Evolutionary conservation across 2,113 vertebrate species (phyloP).

Genomic region (Vombatus ursinus): DNA sequence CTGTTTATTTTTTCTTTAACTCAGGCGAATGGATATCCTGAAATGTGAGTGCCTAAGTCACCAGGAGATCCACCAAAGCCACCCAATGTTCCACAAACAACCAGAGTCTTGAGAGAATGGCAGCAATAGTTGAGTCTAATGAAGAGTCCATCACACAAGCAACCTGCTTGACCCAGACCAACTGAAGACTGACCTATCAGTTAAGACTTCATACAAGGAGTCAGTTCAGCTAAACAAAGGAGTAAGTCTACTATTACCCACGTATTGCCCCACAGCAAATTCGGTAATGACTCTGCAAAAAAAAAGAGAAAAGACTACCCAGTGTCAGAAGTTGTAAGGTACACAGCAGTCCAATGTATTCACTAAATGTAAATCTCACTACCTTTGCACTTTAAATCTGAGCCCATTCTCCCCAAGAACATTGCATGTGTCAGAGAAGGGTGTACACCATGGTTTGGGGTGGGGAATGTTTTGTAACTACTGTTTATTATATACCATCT

Average conservation of each 20-base stretch:
- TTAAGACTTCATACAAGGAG: background rate
- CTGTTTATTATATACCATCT: background rate
- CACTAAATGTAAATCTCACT: background rate
- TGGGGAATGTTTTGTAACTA: background rate
- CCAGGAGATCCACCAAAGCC: background rate
- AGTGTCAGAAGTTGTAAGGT: background rate
- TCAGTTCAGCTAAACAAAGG: background rate
- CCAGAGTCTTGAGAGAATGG: background rate
- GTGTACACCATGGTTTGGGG: background rate
- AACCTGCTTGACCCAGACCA: background rate
- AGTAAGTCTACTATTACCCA: background rate
- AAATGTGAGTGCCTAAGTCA: background rate
- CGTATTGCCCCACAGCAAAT: background rate
- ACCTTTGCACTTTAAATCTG: background rate
- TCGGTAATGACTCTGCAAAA: background rate
- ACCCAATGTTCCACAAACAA: background rate
- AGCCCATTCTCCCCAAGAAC: background rate
- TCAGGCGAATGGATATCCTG: background rate
- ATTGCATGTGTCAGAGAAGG: background rate
- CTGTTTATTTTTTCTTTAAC: background rate
- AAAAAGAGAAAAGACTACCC: background rate
- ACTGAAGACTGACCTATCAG: background rate
- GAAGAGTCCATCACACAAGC: background rate
- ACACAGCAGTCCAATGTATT: background rate
- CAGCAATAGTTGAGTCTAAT: background rate